phyloP scores from a whole-genome alignment of 2,113 vertebrate genomes.

The Lamprotornis superbus region DNA sequence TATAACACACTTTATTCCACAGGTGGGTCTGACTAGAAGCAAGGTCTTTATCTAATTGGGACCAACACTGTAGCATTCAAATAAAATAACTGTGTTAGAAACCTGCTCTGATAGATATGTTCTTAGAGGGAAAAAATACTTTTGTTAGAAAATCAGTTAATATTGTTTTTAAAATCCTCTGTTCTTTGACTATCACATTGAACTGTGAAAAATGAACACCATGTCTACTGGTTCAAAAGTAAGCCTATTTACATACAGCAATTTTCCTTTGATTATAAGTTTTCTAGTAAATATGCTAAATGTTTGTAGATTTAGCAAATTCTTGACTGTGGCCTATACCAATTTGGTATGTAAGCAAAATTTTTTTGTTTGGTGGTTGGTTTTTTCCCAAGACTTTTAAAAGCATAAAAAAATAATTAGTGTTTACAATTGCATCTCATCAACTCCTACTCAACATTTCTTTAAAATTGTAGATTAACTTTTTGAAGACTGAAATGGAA shows the following conservation, averaged over 20 bases:
- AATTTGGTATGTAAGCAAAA: not conserved
- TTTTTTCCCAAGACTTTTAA: not conserved
- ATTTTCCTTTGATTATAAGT: not conserved
- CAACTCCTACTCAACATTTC: not conserved
- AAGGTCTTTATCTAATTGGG: not conserved
- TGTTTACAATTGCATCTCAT: not conserved
- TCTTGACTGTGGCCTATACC: not conserved
- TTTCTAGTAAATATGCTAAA: not conserved
- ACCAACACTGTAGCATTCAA: not conserved
- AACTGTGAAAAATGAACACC: not conserved
- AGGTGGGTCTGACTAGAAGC: not conserved
- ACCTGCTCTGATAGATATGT: not conserved
- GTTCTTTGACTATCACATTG: not conserved
- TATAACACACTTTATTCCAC: not conserved
- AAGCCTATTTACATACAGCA: fast-evolving
- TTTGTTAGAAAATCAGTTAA: not conserved
- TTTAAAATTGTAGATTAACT: conserved; percentile 85
- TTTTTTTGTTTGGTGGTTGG: not conserved
- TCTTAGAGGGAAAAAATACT: not conserved
- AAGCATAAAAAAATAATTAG: not conserved
- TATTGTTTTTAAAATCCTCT: not conserved
- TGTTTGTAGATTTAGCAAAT: not conserved
- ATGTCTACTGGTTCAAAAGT: not conserved
- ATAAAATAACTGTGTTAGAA: not conserved
- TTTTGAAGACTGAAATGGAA: conserved; percentile 97